Conservation (phyloP, 2,113 vertebrate species). For the Saccopteryx leptura region DNA sequence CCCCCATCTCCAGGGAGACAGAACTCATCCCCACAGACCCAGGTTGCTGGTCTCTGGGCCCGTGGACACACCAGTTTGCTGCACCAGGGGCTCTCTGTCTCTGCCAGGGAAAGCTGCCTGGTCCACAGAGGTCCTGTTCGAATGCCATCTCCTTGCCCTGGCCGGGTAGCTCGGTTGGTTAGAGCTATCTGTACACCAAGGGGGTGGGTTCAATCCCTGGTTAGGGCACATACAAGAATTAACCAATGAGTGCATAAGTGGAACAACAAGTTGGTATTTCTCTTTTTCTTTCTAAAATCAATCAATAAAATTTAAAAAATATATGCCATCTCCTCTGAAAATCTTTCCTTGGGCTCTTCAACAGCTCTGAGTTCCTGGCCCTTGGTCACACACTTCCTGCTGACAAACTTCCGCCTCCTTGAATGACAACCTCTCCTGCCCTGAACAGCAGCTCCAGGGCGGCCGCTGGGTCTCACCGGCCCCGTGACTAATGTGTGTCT, state of each 20-base stretch:
- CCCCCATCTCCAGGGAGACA: background rate
- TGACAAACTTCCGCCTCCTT: background rate
- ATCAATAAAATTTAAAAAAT: no score
- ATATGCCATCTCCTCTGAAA: background rate
- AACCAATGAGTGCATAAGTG: no score
- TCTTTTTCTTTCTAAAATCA: no score
- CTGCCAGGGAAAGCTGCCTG: background rate
- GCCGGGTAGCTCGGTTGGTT: no score
- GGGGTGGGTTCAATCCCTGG: no score
- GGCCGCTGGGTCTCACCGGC: background rate
- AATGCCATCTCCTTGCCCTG: background rate
- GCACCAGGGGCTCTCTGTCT: rapidly evolving
- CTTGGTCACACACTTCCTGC: background rate
- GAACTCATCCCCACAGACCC: background rate
- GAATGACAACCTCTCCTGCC: background rate
- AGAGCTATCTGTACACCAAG: no score
- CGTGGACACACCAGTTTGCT: background rate
- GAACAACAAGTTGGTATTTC: no score
- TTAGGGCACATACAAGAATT: no score
- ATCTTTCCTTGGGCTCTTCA: background rate
- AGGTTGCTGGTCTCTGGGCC: background rate
- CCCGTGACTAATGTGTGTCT: background rate
- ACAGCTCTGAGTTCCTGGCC: background rate
- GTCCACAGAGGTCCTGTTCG: no score
- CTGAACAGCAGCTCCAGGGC: background rate